Evolutionary conservation across 2,113 vertebrate species (phyloP).

Genomic region (Pterophyllum scalare): DNA sequence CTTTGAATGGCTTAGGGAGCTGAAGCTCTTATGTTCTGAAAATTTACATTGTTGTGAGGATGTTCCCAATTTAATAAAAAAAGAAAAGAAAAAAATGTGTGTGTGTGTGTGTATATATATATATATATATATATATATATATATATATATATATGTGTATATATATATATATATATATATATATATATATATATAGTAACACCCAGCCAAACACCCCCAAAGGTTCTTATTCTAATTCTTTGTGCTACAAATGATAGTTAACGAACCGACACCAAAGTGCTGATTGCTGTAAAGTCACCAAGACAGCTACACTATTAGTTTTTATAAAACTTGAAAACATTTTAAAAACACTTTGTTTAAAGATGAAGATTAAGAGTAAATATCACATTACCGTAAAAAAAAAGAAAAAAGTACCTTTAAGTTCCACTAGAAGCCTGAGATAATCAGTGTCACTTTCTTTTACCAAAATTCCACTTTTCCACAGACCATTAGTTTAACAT

Average conservation of each 20-base stretch:
- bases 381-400: background rate
- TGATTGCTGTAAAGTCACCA: constrained; percentile 49
- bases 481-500: constrained; percentile 5
- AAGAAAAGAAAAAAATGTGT: background rate
- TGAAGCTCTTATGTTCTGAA: background rate
- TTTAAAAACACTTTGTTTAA: constrained; percentile 6
- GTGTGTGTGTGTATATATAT: no score
- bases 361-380: background rate
- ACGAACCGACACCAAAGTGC: constrained; percentile 74
- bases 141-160: no score
- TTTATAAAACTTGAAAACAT: constrained; percentile 26
- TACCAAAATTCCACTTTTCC: constrained; percentile 12
- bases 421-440: constrained; percentile 2
- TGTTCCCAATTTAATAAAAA: background rate
- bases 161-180: background rate
- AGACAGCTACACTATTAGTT: constrained; percentile 15
- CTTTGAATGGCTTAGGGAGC: background rate
- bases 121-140: background rate
- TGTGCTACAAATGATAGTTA: constrained; percentile 56
- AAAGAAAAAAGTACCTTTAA: background rate
- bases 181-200: background rate
- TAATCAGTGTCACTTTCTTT: background rate
- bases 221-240: background rate
- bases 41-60: background rate
- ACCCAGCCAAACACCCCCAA: background rate